Evolutionary conservation across 2,797 vertebrate genomes (phyloP).

Genomic region (Bovichtus variegatus): DNA sequence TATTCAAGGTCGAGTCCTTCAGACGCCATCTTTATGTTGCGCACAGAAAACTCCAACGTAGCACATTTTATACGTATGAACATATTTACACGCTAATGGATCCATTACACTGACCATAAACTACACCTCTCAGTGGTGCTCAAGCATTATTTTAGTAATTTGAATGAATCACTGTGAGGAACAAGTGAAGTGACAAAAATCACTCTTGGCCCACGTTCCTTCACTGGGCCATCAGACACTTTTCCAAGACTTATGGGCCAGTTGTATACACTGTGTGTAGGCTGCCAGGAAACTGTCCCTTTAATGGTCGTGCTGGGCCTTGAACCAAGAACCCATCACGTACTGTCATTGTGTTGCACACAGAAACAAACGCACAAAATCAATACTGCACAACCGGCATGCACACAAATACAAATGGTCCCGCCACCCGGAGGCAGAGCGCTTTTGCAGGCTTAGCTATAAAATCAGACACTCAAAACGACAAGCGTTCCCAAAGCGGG

Average conservation of each 20-base stretch:
- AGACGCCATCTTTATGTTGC: not conserved
- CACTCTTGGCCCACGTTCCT: constrained; percentile 24
- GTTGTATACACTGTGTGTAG: constrained; percentile 21
- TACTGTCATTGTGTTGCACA: constrained; percentile 40
- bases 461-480: constrained; percentile 38
- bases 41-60: not conserved
- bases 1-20: not conserved
- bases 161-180: constrained; percentile 35
- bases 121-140: constrained; percentile 15
- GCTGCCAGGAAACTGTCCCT: constrained; percentile 67
- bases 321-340: constrained; percentile 83
- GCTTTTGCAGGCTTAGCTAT: not conserved
- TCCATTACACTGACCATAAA: constrained; percentile 25
- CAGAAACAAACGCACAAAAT: constrained; percentile 38
- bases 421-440: not conserved
- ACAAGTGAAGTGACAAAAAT: constrained; percentile 38
- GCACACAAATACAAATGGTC: constrained; percentile 11
- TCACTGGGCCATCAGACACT: constrained; percentile 36
- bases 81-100: constrained; percentile 16
- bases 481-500: constrained; percentile 45
- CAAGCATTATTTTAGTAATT: constrained; percentile 7
- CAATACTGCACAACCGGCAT: not conserved
- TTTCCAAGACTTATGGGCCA: constrained; percentile 69
- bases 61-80: constrained; percentile 15
- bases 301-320: constrained; percentile 71